Evolutionary conservation across 2,113 vertebrate genomes (phyloP), one percentile per base, ranked within the genome.

Genomic region (Onychostruthus taczanowskii): DNA sequence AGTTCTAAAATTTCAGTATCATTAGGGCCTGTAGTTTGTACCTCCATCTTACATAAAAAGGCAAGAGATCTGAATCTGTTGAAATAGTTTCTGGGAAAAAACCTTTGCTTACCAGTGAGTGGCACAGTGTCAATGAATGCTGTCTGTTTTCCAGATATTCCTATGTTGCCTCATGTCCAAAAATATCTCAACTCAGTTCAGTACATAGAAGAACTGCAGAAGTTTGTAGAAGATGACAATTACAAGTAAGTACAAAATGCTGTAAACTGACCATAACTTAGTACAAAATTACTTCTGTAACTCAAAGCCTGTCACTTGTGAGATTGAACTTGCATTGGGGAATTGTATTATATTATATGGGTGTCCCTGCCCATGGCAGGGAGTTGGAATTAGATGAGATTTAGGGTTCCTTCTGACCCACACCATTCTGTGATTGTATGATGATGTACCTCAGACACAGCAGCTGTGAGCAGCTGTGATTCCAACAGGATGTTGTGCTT

Each of bases 161-260:
- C 98, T 82, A 97, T 99, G 96, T 97, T 99, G 98, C 98, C 98
- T 98, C 99, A 99, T 37, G 98, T 99, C 82, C 99, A 99, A 96
- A 99, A 99, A 97, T 99, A 99, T 44, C 98, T 99, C 62, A 99
- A 99, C 97, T 99, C 99, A 1, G 99, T 99, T 94, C 98, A 99
- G 43, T 99, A 99, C 96, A 99, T 99, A 93, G 99, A 99, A 98
- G 99, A 99, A 96, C 98, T 99, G 72, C 99, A 99, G 62, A 99
- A 99, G 97, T 99, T 99, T 98, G 99, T 99, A 87, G 99, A 99
- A 97, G 99, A 99, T 46, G 99, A 99, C 96, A 99, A 99, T 97
- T 99, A 99, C 97, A 99, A 99, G 99, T 99, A 98, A 98, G 99
- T 98, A 80, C 81, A 37, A 93, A 90, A 61, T 56, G 53, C 49